Percentiles rank a stretch among this genome's conserved stretches.
phyloP scores from a whole-genome alignment of 2,888 invertebrate genomes.

The Microctonus brassicae region DNA sequence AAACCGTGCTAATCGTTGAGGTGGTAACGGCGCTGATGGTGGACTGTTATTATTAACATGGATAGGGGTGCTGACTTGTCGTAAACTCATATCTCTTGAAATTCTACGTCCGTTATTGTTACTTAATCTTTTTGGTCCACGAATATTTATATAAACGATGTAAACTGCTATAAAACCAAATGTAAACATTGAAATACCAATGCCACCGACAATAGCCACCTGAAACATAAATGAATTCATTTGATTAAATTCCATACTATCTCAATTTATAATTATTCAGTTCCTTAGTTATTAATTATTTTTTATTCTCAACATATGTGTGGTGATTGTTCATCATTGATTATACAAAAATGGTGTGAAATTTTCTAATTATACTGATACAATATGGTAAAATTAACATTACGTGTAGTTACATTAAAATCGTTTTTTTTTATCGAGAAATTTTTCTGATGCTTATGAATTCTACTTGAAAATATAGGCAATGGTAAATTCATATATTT shows the following conservation, averaged over 20 bases:
- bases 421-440: too few relatives aligned
- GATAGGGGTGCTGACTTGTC: conserved; percentile 49
- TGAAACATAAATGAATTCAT: conserved; percentile 37
- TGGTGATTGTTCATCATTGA: too few relatives aligned
- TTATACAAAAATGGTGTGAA: too few relatives aligned
- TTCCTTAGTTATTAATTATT: too few relatives aligned
- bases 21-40: conserved; percentile 41
- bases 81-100: conserved; percentile 57
- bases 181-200: conserved; percentile 64
- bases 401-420: too few relatives aligned
- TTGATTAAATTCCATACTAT: not conserved
- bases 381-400: too few relatives aligned
- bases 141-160: conserved; percentile 61
- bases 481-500: too few relatives aligned
- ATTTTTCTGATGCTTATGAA: too few relatives aligned
- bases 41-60: conserved; percentile 55
- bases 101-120: conserved; percentile 45
- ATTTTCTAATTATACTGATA: too few relatives aligned
- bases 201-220: conserved; percentile 63
- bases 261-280: too few relatives aligned
- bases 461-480: too few relatives aligned
- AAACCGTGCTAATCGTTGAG: conserved; percentile 40
- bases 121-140: conserved; percentile 55
- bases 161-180: conserved; percentile 64
- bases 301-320: too few relatives aligned